Percentiles rank a stretch among this genome's conserved stretches.
Evolutionary conservation across 2,113 vertebrate species (phyloP).

Genomic region (Psettodes erumei): DNA sequence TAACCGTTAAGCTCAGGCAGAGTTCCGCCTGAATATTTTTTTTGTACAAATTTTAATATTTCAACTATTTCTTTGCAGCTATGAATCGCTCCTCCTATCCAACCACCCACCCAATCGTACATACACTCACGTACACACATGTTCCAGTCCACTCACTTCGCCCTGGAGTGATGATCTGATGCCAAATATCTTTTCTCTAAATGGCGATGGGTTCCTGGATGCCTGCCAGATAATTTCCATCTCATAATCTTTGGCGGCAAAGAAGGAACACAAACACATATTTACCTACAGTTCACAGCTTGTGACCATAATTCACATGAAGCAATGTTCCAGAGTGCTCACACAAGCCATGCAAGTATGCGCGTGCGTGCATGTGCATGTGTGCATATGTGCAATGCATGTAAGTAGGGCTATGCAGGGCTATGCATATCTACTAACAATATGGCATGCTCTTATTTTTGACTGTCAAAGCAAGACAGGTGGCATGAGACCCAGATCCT

Average conservation of each 20-base stretch:
- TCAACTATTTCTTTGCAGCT: constrained; percentile 37
- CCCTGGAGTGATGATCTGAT: constrained; percentile 73
- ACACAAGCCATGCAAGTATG: constrained; percentile 23
- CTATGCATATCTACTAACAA: constrained; percentile 34
- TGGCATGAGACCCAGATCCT: constrained; percentile 40
- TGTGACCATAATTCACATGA: constrained; percentile 71
- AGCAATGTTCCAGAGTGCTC: constrained; percentile 52
- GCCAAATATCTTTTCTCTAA: constrained; percentile 79
- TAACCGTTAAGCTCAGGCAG: constrained; percentile 28
- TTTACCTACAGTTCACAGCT: constrained; percentile 83
- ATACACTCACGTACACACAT: not conserved
- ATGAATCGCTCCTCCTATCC: constrained; percentile 10
- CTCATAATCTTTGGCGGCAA: constrained; percentile 79
- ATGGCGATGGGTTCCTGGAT: constrained; percentile 75
- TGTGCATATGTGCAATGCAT: constrained; percentile 37
- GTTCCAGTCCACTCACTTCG: constrained; percentile 71
- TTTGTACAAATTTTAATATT: constrained; percentile 35
- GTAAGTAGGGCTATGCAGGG: constrained; percentile 23
- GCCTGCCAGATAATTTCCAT: constrained; percentile 81
- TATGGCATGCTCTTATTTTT: constrained; percentile 30
- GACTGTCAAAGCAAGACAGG: constrained; percentile 44
- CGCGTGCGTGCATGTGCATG: constrained; percentile 14
- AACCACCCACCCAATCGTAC: constrained; percentile 7
- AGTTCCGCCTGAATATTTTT: constrained; percentile 23
- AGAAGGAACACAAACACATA: constrained; percentile 78